Conservation (phyloP, 2,888 invertebrate genomes). For the Hydrotaea diabolus region DNA sequence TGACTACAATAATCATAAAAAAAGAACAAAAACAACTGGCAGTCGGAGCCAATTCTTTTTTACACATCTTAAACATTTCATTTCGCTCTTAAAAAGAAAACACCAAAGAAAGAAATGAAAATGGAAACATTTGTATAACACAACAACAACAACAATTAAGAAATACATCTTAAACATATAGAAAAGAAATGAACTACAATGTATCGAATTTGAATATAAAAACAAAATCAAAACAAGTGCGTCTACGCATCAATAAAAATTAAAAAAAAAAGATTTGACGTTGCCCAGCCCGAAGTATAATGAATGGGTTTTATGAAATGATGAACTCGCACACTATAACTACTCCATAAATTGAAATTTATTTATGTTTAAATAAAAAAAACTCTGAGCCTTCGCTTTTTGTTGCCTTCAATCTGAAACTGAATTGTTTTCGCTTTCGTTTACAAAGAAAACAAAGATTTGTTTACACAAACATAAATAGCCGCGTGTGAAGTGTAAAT, state of each 20-base stretch:
- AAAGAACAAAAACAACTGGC: not conserved
- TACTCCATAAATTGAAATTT: constrained; percentile 9
- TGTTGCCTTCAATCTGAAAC: not conserved
- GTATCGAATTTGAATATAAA: constrained; percentile 17
- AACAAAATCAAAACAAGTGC: not conserved
- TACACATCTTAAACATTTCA: constrained; percentile 6
- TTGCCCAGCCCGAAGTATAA: not conserved
- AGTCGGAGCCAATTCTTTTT: not conserved
- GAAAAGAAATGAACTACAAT: not conserved
- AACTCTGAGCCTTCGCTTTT: not conserved
- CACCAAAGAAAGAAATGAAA: not conserved
- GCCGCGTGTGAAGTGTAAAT: not conserved
- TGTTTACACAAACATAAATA: not conserved
- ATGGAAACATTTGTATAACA: not conserved
- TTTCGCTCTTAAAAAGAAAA: not conserved
- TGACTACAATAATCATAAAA: not conserved
- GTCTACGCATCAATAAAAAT: not conserved
- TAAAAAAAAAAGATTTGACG: not conserved
- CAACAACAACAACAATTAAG: constrained; percentile 44
- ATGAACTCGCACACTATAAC: constrained; percentile 13
- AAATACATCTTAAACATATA: constrained; percentile 42
- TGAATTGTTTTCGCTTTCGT: too few relatives aligned
- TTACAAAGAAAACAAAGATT: not conserved
- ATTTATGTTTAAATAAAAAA: not conserved
- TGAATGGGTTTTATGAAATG: constrained; percentile 5